Evolutionary conservation across 1,140 invertebrate species (phyloP), one percentile per base, ranked within the genome.

Genomic region (Holotrichia oblita): DNA sequence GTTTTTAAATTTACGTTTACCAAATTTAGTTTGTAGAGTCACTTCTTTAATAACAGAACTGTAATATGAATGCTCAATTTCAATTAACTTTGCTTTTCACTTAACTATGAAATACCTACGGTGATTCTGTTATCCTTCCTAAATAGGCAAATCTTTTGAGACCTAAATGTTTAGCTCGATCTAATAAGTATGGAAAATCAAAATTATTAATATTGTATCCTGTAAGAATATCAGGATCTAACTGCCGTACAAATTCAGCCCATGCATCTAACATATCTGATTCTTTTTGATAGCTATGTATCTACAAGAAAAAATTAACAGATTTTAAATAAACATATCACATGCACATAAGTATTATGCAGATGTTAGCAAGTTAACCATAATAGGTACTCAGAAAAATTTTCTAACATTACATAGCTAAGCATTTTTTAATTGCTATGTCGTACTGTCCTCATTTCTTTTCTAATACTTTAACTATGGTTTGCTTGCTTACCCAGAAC

Each of bases 171-270:
- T 93, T 93, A 12, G 93, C 97, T 85, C 99, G 90, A 86, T 99
- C 96, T 12, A 99, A 89, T 0, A 99, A 89, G 86, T 99, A 99
- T 0, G 97, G 96, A 83, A 99, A 93, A 89, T 99, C 99, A 89
- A 99, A 99, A 88, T 99, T 99, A 86, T 97, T 98, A 77, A 99
- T 99, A 85, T 99, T 99, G 87, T 99, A 99, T 2, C 99, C 99
- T 8, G 99, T 99, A 59, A 99, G 93, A 78, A 99, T 95, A 85
- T 99, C 99, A 0, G 99, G 97, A 91, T 99, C 99, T 27, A 96
- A 90, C 87, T 96, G 93, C 79, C 98, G 90, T n/a, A 99, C 92
- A 89, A 99, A 99, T 76, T 95, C 93, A 7, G 97, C 92, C 98
- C 98, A 99, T 77, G 89, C 91, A 48, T 88, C 87, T 64, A 93